Evolutionary conservation across 2,888 invertebrate genomes (phyloP).

Genomic region (Pollenia griseotomentosa): DNA sequence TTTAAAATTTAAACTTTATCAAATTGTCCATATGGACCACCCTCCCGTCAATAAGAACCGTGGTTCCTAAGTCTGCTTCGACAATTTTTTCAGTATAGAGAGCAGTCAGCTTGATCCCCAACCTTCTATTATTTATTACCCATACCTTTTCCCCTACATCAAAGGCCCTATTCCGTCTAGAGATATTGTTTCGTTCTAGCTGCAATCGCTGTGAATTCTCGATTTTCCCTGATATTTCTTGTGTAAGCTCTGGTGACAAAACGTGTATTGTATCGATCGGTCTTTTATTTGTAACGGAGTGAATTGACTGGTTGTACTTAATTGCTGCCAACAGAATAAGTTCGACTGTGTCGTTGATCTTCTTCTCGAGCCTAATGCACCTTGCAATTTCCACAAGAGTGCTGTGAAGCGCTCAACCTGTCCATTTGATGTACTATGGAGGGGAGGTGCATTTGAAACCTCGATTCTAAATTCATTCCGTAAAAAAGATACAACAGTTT

Average conservation of each 20-base stretch:
- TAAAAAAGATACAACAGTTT: slow-evolving; percentile 20
- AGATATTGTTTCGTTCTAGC: slow-evolving; percentile 26
- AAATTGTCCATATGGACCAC: too few relatives aligned
- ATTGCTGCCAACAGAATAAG: slow-evolving; percentile 43
- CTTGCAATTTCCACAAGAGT: slow-evolving; percentile 72
- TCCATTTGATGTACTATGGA: slow-evolving; percentile 67
- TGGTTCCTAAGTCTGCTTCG: slow-evolving; percentile 19
- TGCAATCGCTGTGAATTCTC: background rate
- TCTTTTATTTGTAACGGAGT: slow-evolving; percentile 55
- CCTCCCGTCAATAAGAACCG: slow-evolving; percentile 2
- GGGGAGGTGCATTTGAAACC: slow-evolving; percentile 20
- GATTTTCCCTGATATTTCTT: too few relatives aligned
- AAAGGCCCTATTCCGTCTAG: slow-evolving; percentile 29
- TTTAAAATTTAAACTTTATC: too few relatives aligned
- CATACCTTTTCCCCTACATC: slow-evolving; percentile 5
- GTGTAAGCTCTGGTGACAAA: background rate
- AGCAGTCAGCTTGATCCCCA: slow-evolving; percentile 27
- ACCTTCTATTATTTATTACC: slow-evolving; percentile 37
- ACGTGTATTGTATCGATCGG: slow-evolving; percentile 32
- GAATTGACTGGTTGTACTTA: slow-evolving; percentile 61
- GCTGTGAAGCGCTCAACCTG: slow-evolving; percentile 72
- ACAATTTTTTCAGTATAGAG: slow-evolving; percentile 26
- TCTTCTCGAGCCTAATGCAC: slow-evolving; percentile 16
- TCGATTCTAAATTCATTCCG: slow-evolving; percentile 15
- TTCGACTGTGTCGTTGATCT: slow-evolving; percentile 41